phyloP scores from a whole-genome alignment of 1,140 invertebrate species.

The Hyphantria cunea region DNA sequence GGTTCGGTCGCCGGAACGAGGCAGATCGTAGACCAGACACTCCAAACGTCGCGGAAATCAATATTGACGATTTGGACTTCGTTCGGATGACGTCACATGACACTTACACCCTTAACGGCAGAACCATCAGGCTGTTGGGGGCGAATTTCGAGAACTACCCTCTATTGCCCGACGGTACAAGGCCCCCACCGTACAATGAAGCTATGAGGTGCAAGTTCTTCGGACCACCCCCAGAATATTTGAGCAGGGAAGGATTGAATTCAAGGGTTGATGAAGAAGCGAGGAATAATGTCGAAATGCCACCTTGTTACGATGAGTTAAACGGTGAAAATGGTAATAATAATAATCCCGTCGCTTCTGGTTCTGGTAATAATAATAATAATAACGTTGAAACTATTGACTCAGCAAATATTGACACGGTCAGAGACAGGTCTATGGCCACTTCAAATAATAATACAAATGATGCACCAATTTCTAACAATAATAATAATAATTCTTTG shows the following conservation, averaged over 20 bases:
- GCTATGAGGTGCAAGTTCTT: slow-evolving; percentile 75
- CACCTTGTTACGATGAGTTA: slow-evolving; percentile 64
- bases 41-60: slow-evolving; percentile 61
- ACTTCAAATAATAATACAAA: background rate
- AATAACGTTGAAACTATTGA: background rate
- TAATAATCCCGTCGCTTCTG: background rate
- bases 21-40: slow-evolving; percentile 55
- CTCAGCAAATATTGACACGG: background rate
- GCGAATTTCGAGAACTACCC: slow-evolving; percentile 69
- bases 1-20: slow-evolving; percentile 45
- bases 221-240: slow-evolving; percentile 83
- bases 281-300: slow-evolving; percentile 65
- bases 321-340: slow-evolving; percentile 4
- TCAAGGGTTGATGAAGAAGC: slow-evolving; percentile 52
- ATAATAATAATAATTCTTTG: background rate
- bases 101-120: slow-evolving; percentile 72
- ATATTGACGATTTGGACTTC: slow-evolving; percentile 61
- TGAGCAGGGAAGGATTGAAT: slow-evolving; percentile 76
- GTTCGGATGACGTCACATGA: slow-evolving; percentile 58
- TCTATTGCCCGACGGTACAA: slow-evolving; percentile 55
- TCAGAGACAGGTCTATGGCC: slow-evolving; percentile 12
- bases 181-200: slow-evolving; percentile 83
- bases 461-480: background rate
- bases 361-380: slow-evolving; percentile 2
- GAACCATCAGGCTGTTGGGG: slow-evolving; percentile 69